phyloP scores from a whole-genome alignment of 1,140 invertebrate species.

The Drosophila seguyi region DNA sequence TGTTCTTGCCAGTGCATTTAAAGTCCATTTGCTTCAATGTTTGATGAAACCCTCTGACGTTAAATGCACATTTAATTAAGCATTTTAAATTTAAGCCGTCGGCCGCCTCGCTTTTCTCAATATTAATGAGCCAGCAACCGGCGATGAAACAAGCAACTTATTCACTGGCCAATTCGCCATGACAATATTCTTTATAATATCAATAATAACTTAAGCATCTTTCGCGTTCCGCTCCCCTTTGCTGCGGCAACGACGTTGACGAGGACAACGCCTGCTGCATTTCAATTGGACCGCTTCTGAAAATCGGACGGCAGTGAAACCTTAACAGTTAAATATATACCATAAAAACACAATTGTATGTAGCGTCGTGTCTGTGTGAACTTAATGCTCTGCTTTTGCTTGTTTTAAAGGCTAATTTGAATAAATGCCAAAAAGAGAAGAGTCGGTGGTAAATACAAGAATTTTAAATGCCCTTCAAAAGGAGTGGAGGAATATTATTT shows the following conservation, averaged over 20 bases:
- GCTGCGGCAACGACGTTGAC: slow-evolving; percentile 9
- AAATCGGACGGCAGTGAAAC: slow-evolving; percentile 39
- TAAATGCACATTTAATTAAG: slow-evolving; percentile 54
- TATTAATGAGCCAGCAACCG: slow-evolving; percentile 20
- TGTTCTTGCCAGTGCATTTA: background rate
- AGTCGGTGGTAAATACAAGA: background rate
- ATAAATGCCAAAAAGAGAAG: slow-evolving; percentile 47
- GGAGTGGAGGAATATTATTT: background rate
- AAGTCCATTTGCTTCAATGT: slow-evolving; percentile 26
- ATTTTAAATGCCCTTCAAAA: slow-evolving; percentile 15
- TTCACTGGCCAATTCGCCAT: slow-evolving; percentile 45
- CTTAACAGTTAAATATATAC: slow-evolving; percentile 57
- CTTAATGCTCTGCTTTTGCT: slow-evolving; percentile 58
- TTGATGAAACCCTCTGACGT: slow-evolving; percentile 27
- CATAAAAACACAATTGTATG: slow-evolving; percentile 38
- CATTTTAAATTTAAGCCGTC: slow-evolving; percentile 42
- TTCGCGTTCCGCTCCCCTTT: slow-evolving; percentile 39
- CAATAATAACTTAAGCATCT: slow-evolving; percentile 74
- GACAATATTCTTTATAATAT: slow-evolving; percentile 47
- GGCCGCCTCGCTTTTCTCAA: slow-evolving; percentile 2
- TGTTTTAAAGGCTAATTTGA: slow-evolving; percentile 61
- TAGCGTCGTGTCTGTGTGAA: slow-evolving; percentile 14
- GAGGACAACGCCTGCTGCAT: slow-evolving; percentile 48
- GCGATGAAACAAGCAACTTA: slow-evolving; percentile 28
- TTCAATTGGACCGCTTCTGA: slow-evolving; percentile 59